These are phyloP conservation scores for Drosophila oshimai DNA, from an alignment of 1,140 invertebrate species.

Conservation along the genomic window DNA sequence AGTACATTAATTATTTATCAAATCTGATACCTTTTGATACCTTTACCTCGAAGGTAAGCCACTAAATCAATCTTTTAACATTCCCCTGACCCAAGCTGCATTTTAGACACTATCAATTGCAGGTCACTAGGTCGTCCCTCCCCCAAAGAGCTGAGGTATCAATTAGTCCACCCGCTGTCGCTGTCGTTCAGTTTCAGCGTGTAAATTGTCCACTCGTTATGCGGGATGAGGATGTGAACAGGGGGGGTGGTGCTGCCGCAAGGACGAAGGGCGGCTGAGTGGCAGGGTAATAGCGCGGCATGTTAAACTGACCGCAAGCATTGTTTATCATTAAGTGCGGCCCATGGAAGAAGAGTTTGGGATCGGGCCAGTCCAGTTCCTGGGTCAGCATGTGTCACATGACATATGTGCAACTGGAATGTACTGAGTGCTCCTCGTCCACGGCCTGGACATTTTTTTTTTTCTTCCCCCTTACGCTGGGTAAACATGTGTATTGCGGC, in stretches of 20 bases:
- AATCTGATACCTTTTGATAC: neutral
- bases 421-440: conserved; percentile 14
- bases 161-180: conserved; percentile 6
- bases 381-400: conserved; percentile 66
- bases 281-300: conserved; percentile 76
- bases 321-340: conserved; percentile 79
- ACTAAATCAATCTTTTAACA: neutral
- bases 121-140: neutral
- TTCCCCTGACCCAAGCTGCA: neutral
- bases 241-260: neutral
- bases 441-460: conserved; percentile 4
- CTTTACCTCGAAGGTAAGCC: neutral
- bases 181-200: conserved; percentile 60
- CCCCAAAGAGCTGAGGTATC: conserved; percentile 14
- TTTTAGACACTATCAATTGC: neutral
- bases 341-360: conserved; percentile 14
- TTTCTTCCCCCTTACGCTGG: neutral
- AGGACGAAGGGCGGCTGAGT: conserved; percentile 21
- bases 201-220: conserved; percentile 80
- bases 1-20: neutral
- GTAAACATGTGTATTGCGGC: conserved; percentile 64
- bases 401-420: conserved; percentile 61
- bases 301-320: conserved; percentile 81
- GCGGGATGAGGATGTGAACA: conserved; percentile 11
- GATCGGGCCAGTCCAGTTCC: conserved; percentile 16